These are phyloP conservation scores for Nyctibius grandis DNA, from an alignment of 2,797 vertebrate species.

Conservation along the genomic window DNA sequence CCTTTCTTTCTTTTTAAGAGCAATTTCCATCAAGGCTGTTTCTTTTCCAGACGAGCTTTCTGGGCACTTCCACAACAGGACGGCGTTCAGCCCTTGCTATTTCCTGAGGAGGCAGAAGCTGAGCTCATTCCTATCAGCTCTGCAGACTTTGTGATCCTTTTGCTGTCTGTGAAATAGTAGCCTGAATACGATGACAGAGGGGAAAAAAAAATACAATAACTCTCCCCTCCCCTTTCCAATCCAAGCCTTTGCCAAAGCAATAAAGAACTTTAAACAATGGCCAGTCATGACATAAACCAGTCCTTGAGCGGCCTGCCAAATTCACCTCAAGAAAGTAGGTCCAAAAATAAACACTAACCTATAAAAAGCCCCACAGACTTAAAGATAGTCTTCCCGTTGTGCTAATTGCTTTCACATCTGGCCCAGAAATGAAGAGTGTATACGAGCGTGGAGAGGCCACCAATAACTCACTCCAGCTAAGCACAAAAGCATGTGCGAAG, in stretches of 20 bases:
- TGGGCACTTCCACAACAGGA: neutral
- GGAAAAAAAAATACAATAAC: neutral
- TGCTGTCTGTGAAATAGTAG: neutral
- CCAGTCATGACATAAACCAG: conserved; percentile 45
- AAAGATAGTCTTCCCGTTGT: neutral
- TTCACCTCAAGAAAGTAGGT: conserved; percentile 37
- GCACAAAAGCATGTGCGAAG: neutral
- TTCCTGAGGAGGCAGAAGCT: conserved; percentile 1
- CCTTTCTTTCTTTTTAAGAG: neutral
- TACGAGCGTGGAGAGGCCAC: conserved; percentile 4
- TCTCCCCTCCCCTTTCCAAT: neutral
- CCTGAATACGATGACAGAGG: neutral
- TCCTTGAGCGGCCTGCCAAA: conserved; percentile 10
- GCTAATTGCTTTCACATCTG: conserved; percentile 61
- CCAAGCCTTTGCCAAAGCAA: conserved; percentile 17
- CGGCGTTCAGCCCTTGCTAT: neutral
- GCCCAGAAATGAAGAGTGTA: neutral
- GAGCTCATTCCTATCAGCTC: neutral
- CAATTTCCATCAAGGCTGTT: neutral
- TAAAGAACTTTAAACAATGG: conserved; percentile 51
- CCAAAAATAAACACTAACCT: conserved; percentile 57
- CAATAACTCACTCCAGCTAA: neutral
- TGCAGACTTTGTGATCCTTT: neutral
- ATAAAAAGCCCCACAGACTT: conserved; percentile 40
- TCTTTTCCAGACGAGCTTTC: neutral